Conservation (phyloP, 1,140 invertebrate species). For the Cydia amplana region DNA sequence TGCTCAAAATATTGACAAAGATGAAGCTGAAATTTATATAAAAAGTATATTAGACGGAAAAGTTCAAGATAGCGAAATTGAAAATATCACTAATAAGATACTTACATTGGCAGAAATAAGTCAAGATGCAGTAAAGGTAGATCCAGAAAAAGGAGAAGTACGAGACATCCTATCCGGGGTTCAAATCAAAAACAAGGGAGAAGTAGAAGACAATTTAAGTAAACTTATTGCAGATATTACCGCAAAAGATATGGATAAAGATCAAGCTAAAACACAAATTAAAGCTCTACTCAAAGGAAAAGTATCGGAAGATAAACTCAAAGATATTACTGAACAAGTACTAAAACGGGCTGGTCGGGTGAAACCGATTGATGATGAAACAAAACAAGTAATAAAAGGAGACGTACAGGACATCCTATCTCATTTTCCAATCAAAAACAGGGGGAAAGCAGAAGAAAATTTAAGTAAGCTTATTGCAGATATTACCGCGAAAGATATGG, state of each 20-base stretch:
- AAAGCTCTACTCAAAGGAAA: background rate
- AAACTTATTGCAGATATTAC: background rate
- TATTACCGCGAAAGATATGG: background rate
- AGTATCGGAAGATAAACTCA: background rate
- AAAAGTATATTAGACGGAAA: background rate
- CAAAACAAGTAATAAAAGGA: background rate
- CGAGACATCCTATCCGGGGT: background rate
- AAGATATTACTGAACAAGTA: background rate
- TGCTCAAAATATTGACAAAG: background rate
- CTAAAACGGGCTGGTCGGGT: background rate
- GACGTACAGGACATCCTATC: background rate
- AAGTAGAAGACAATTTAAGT: background rate
- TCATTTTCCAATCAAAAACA: background rate
- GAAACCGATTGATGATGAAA: background rate
- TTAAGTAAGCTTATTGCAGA: background rate
- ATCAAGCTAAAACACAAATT: background rate
- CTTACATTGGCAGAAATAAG: background rate
- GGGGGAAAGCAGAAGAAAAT: background rate
- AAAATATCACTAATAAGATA: conserved; percentile 2
- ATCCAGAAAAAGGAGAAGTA: background rate
- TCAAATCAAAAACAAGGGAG: background rate
- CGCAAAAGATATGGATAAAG: background rate
- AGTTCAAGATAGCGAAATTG: background rate
- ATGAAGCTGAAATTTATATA: background rate
- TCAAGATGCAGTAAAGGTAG: background rate